These are phyloP conservation scores for Bombus sylvicola DNA, from an alignment of 1,140 invertebrate species.

Conservation along the genomic window DNA sequence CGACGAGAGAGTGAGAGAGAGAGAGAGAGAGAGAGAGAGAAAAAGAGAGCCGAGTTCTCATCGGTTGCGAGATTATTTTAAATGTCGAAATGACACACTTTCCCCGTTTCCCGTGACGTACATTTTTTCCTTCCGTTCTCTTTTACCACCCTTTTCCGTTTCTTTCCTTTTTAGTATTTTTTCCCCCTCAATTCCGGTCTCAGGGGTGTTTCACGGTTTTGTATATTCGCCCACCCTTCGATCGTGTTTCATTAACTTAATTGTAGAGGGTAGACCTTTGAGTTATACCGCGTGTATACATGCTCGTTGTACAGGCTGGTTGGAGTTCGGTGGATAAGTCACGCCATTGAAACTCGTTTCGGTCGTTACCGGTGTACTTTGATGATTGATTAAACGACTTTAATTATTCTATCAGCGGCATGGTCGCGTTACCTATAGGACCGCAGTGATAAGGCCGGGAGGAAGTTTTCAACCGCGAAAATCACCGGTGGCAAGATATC, in stretches of 20 bases:
- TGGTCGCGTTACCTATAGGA: neutral
- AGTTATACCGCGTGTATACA: neutral
- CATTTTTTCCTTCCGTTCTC: neutral
- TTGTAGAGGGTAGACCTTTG: constrained; percentile 39
- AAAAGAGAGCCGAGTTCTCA: neutral
- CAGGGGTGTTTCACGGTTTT: constrained; percentile 33
- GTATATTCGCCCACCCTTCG: neutral
- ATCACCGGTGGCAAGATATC: neutral
- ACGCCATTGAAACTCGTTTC: constrained; percentile 56
- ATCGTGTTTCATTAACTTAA: constrained; percentile 61
- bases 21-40: neutral
- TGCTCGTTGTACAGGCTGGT: constrained; percentile 23
- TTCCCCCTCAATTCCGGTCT: constrained; percentile 9
- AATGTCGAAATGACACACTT: constrained; percentile 31
- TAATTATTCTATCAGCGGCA: constrained; percentile 57
- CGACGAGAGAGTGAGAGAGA: neutral
- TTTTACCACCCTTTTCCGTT: neutral
- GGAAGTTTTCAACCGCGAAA: constrained; percentile 17
- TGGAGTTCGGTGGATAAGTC: constrained; percentile 18
- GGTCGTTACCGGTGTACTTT: constrained; percentile 38
- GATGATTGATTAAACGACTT: constrained; percentile 54
- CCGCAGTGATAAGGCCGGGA: too few species aligned
- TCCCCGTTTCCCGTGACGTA: neutral
- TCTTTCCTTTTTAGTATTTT: neutral
- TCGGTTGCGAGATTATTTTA: constrained; percentile 21